Base-by-base conservation (phyloP, 2,797 vertebrate genomes). In the Phrynocephalus forsythii region DNA sequence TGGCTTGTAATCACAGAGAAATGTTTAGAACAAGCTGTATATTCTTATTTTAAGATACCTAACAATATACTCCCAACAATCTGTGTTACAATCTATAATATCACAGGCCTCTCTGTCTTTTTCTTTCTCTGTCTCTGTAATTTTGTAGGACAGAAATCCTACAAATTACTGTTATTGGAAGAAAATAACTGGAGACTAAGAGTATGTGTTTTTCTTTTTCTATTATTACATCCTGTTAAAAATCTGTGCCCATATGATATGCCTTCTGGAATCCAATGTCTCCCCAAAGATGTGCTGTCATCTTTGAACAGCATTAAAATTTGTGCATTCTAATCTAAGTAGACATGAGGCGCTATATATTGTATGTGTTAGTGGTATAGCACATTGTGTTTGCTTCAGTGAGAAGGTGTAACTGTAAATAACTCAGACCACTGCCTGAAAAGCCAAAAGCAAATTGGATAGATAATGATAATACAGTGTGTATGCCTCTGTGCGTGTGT, bases 281-380 rank as follows among this genome's bases (percentile, higher is more conserved):
- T 97, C 97, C 98, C 97, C 97, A 96, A 96, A 98, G 97, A 98
- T 97, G 96, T 88, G 96, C 97, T 97, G 98, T 98, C 97, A 98
- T 96, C 96, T 97, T 93, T 96, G 96, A 97, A 97, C 97, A 97
- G 95, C 93, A 94, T 96, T 97, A 96, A 97, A 96, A 94, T 96
- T 96, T 96, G 96, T 95, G 95, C 93, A 94, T 97, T 95, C 96
- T 98, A 97, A 99, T 97, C 95, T 88, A 95, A 98, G 96, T 95
- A 97, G 98, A 98, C 98, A 97, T 95, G 96, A 97, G 97, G 97
- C 79, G 94, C 97, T 97, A 96, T 97, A 97, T 97, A 97, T 95
- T 95, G 97, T 90, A 94, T 94, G 93, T 84, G 90, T 92, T 92
- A 91, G 92, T 89, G 90, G 84, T 90, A 83, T 75, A 83, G 87